Conservation (phyloP, 2,797 vertebrate genomes). For the Darevskia mixta region DNA sequence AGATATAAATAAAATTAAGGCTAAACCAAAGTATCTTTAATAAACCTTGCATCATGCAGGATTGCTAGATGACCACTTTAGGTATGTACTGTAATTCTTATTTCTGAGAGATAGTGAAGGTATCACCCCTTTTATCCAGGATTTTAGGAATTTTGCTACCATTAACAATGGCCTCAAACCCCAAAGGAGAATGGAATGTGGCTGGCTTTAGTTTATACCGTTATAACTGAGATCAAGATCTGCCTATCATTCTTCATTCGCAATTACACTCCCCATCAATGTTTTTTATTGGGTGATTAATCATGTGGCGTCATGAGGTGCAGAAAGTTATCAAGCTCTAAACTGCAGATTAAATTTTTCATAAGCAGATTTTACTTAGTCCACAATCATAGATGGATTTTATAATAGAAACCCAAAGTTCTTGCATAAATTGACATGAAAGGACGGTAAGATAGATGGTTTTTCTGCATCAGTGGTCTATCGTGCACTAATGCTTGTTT, state of each 20-base stretch:
- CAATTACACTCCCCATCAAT: constrained; percentile 13
- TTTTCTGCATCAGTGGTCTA: not conserved
- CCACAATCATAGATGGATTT: not conserved
- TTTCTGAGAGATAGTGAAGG: not conserved
- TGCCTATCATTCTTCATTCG: not conserved
- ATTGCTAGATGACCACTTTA: not conserved
- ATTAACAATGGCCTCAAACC: not conserved
- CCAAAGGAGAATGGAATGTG: not conserved
- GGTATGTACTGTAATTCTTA: accelerated
- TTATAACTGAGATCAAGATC: not conserved
- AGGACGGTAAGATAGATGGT: not conserved
- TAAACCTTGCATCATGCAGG: too few species aligned
- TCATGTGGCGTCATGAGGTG: not conserved
- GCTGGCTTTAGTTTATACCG: not conserved
- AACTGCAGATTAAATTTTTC: not conserved
- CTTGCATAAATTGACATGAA: not conserved
- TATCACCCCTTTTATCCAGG: not conserved
- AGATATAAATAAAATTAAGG: not conserved
- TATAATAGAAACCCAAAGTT: not conserved
- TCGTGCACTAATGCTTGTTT: not conserved
- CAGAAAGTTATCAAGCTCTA: not conserved
- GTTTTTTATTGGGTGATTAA: not conserved
- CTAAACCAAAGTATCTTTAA: not conserved
- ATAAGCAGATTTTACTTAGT: not conserved
- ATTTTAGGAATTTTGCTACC: not conserved